Evolutionary conservation across 2,113 vertebrate species (phyloP).

Genomic region (Myocastor coypus): DNA sequence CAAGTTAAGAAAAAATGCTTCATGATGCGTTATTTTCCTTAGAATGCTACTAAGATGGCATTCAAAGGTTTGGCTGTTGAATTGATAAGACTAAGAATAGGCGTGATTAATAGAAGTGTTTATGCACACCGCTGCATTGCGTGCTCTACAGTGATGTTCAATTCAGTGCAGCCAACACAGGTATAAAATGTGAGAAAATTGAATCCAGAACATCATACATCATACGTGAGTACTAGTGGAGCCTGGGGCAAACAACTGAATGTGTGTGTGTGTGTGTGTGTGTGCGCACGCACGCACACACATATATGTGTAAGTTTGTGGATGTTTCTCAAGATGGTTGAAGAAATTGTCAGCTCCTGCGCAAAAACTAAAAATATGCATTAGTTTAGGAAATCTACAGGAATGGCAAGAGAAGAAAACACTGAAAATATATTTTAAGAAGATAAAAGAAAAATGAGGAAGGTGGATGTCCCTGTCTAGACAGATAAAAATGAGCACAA

Average conservation of each 20-base stretch:
- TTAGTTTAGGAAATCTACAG: background rate
- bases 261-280: too few relatives aligned
- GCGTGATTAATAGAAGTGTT: background rate
- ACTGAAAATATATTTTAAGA: background rate
- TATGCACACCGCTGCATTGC: background rate
- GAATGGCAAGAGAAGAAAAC: slow-evolving; percentile 4
- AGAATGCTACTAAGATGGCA: background rate
- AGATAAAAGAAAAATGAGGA: background rate
- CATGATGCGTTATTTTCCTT: background rate
- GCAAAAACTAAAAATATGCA: background rate
- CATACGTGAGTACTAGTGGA: background rate
- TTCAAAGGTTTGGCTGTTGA: background rate
- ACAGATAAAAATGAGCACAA: slow-evolving; percentile 1
- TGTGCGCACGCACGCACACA: background rate
- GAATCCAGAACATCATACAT: background rate
- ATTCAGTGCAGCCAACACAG: background rate
- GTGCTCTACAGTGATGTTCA: background rate
- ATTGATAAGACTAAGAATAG: slow-evolving; percentile 14
- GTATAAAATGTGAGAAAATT: background rate
- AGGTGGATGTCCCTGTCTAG: background rate
- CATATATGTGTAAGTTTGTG: background rate
- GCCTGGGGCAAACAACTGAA: background rate
- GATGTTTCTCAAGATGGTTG: background rate
- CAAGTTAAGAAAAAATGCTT: slow-evolving; percentile 17
- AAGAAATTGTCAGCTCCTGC: background rate